These are phyloP conservation scores for Himalopsyche tibetana DNA, from an alignment of 2,888 invertebrate genomes.

Conservation along the genomic window DNA sequence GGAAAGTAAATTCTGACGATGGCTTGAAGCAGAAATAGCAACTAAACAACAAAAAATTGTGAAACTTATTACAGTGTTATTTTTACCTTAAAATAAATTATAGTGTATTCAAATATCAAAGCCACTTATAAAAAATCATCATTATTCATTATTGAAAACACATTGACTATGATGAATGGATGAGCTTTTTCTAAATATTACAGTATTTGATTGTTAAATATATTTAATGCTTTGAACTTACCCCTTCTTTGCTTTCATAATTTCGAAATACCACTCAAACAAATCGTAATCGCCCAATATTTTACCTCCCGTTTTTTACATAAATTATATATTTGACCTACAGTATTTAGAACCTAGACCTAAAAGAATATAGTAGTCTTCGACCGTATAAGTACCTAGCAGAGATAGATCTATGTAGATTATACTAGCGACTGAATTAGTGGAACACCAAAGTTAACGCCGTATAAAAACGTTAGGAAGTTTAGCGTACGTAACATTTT, in stretches of 20 bases:
- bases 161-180: background rate
- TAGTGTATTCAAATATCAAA: no score
- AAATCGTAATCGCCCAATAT: constrained; percentile 61
- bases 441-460: constrained; percentile 28
- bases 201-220: constrained; percentile 44
- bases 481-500: no score
- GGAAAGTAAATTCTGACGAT: no score
- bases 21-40: no score
- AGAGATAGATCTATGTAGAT: constrained; percentile 29
- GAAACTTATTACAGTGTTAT: no score
- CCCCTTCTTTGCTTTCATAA: constrained; percentile 58
- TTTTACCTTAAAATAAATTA: no score
- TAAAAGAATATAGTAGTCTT: constrained; percentile 14
- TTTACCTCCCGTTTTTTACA: constrained; percentile 52
- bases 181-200: background rate
- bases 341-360: constrained; percentile 23
- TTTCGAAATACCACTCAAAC: constrained; percentile 51
- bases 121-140: no score
- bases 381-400: constrained; percentile 17
- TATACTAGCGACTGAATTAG: constrained; percentile 41
- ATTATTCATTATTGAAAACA: no score
- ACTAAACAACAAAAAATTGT: no score
- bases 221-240: constrained; percentile 48
- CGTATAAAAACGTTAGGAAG: background rate
- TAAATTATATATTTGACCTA: constrained; percentile 42